These are phyloP conservation scores for Talpa occidentalis DNA, from an alignment of 2,113 vertebrate genomes.

Conservation along the genomic window DNA sequence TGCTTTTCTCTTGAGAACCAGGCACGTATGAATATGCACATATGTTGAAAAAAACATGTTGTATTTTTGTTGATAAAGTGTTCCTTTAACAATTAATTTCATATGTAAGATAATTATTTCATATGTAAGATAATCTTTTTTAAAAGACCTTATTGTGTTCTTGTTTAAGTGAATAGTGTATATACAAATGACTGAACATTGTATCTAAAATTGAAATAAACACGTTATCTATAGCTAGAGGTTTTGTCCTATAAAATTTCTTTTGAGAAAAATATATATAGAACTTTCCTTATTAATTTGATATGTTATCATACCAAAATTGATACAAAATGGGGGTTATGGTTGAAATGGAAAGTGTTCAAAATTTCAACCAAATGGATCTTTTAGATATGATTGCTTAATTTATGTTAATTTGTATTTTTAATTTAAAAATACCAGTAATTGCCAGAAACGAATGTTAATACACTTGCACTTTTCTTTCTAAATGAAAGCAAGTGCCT, in stretches of 20 bases:
- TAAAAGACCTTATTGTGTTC: neutral
- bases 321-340: neutral
- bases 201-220: neutral
- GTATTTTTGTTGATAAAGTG: constrained; percentile 15
- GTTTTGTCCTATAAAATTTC: neutral
- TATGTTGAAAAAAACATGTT: neutral
- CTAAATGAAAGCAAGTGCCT: neutral
- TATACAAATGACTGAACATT: constrained; percentile 7
- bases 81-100: neutral
- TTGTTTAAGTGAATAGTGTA: neutral
- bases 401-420: constrained; percentile 39
- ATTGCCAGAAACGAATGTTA: neutral
- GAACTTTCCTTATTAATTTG: neutral
- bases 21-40: neutral
- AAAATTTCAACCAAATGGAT: neutral
- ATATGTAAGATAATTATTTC: neutral
- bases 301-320: neutral
- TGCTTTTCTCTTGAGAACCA: neutral
- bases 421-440: constrained; percentile 11
- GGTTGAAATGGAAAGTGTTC: neutral
- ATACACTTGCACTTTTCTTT: neutral
- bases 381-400: neutral
- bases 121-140: neutral
- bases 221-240: neutral
- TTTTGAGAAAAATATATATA: too few species aligned